These are phyloP conservation scores for Excalfactoria chinensis DNA, from an alignment of 2,113 vertebrate genomes.

Conservation along the genomic window DNA sequence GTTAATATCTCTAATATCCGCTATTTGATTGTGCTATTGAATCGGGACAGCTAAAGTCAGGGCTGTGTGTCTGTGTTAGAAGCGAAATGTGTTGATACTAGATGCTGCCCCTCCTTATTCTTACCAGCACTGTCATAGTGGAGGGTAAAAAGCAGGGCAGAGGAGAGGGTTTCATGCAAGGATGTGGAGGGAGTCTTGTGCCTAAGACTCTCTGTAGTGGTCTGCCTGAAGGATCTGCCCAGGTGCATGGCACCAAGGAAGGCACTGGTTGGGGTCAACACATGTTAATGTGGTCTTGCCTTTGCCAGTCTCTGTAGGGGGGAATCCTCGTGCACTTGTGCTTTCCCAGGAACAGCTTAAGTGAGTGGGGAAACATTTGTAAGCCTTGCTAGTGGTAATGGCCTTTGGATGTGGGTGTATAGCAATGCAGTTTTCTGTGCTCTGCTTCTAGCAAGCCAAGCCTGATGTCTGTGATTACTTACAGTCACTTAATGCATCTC, in stretches of 20 bases:
- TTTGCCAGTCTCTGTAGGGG: neutral
- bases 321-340: rapidly evolving
- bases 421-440: too few relatives aligned
- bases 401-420: neutral
- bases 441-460: neutral
- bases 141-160: neutral
- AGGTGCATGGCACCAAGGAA: rapidly evolving
- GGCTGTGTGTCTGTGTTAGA: rapidly evolving
- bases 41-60: neutral
- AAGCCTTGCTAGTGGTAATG: neutral
- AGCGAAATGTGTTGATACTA: rapidly evolving
- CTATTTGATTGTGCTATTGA: neutral
- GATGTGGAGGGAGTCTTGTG: neutral
- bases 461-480: neutral
- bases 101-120: neutral
- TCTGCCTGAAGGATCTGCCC: rapidly evolving
- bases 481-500: neutral
- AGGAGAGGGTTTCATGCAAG: neutral
- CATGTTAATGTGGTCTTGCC: neutral
- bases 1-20: neutral
- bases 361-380: neutral
- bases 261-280: neutral
- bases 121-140: neutral
- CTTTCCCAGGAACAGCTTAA: neutral
- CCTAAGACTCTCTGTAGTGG: neutral